phyloP scores from a whole-genome alignment of 2,113 vertebrate genomes.

The Stercorarius parasiticus region DNA sequence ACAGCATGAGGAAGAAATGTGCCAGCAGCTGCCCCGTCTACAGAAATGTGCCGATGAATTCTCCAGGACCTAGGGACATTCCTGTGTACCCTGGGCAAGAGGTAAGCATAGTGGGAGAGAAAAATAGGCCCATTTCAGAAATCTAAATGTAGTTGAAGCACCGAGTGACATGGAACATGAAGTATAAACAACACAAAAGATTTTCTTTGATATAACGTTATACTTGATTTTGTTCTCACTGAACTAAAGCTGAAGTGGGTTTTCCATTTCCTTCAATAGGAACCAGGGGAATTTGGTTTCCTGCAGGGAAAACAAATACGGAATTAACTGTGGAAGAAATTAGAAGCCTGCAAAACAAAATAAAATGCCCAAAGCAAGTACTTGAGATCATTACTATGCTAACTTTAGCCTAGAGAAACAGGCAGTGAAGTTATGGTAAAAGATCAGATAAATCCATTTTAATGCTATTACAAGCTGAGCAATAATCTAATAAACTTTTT shows the following conservation, averaged over 20 bases:
- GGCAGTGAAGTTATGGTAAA: neutral
- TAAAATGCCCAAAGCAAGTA: neutral
- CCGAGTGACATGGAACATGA: neutral
- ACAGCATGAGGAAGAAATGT: conserved; percentile 75
- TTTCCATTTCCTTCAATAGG: conserved; percentile 3
- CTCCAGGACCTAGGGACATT: conserved; percentile 64
- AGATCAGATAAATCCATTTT: neutral
- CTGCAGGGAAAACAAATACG: neutral
- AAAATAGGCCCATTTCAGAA: neutral
- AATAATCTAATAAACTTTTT: neutral
- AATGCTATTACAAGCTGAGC: neutral
- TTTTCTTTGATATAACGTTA: neutral
- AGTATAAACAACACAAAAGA: neutral
- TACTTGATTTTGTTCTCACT: neutral
- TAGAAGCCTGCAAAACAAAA: neutral
- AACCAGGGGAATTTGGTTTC: neutral
- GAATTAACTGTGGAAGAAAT: neutral
- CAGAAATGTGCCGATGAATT: conserved; percentile 75
- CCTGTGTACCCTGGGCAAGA: conserved; percentile 72
- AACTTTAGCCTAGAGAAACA: neutral
- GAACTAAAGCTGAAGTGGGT: neutral
- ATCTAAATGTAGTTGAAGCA: neutral
- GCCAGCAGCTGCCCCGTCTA: conserved; percentile 76
- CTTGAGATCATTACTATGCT: neutral
- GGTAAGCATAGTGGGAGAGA: conserved; percentile 54